Evolutionary conservation across 2,888 invertebrate species (phyloP), one percentile per base, ranked within the genome.

Genomic region (Pristionchus entomophagus): DNA sequence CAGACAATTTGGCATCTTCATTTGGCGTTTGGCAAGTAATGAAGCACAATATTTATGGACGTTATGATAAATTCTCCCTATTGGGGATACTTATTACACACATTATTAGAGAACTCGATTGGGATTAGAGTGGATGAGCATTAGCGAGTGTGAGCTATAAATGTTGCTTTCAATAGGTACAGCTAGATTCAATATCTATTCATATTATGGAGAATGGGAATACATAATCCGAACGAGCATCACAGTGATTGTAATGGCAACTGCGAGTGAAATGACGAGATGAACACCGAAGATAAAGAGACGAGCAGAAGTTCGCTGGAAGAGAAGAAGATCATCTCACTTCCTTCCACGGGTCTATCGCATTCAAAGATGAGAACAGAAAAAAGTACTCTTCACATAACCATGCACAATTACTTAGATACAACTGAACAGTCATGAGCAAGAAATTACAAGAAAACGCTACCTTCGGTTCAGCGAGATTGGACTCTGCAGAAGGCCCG

Each of bases 221-320:
- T 85, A 88, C 56, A 91, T 89, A 32, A 86, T 89, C 56, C 86
- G 86, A 85, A 91, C 86, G 41, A 91, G 87, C 89, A 91, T 89
- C 29, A 89, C 88, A 22, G 89, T 89, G 35, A 89, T 87, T 35
- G 89, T 86, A 51, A 89, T 88, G 56, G 84, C 87, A 19, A 91
- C 90, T n/a, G 85, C 88, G 17, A 90, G 51, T n/a, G 89, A 85
- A 29, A 91, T 89, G 4, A 89, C n/a, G 26, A 90, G n/a, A 84
- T 91, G 91, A 22, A 88, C 26, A 14, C 88, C 53, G 38, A 91
- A 89, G 26, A 91, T 69, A 53, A 88, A 85, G 19, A 90, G 88
- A 65, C 90, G 89, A 32, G 88, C 86, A 35, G 86, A 85, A 51
- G 88, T 87, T 22, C 87, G 82, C 88, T 88, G 89, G 8, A 77